A percentile compares a stretch with the other conserved stretches of the same genome.
These are phyloP conservation scores for Sternarchorhynchus goeldii DNA, from an alignment of 2,797 vertebrate genomes.

Conservation along the genomic window DNA sequence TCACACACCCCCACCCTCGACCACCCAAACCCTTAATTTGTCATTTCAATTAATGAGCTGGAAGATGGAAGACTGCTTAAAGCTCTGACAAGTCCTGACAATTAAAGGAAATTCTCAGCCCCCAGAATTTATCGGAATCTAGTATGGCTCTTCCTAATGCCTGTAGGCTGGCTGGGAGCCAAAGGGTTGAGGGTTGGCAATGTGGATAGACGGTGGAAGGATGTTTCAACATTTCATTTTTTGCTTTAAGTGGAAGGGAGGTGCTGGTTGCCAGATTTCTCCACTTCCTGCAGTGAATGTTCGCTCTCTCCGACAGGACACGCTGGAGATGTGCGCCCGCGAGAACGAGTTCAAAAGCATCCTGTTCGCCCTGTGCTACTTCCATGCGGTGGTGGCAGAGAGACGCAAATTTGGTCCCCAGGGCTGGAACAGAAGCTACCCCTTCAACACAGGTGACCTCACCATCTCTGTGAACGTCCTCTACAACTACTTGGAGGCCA, in stretches of 20 bases:
- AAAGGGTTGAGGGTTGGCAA: constrained; percentile 45
- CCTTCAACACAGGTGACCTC: constrained; percentile 91
- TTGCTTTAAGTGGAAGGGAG: constrained; percentile 5
- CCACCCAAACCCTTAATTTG: constrained; percentile 43
- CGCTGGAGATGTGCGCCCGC: constrained; percentile 87
- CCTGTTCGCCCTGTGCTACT: constrained; percentile 92
- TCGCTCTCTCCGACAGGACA: constrained; percentile 76
- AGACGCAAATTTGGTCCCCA: constrained; percentile 92
- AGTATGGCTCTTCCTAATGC: constrained; percentile 56
- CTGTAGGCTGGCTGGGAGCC: constrained; percentile 44
- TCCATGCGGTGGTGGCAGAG: constrained; percentile 92
- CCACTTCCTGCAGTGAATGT: not conserved
- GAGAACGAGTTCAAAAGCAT: constrained; percentile 94
- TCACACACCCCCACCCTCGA: constrained; percentile 23
- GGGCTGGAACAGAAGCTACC: constrained; percentile 93
- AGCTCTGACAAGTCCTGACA: constrained; percentile 72
- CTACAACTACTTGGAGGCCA: constrained; percentile 92
- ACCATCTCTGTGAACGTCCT: constrained; percentile 92
- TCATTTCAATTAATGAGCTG: constrained; percentile 69
- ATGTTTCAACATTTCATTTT: constrained; percentile 50
- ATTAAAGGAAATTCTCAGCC: constrained; percentile 72
- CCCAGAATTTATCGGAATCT: constrained; percentile 61
- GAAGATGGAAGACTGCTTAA: constrained; percentile 61
- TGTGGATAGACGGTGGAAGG: constrained; percentile 46
- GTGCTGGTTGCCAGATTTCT: constrained; percentile 17